These are phyloP conservation scores for Hymenochirus boettgeri DNA, from an alignment of 2,113 vertebrate species.

Conservation along the genomic window DNA sequence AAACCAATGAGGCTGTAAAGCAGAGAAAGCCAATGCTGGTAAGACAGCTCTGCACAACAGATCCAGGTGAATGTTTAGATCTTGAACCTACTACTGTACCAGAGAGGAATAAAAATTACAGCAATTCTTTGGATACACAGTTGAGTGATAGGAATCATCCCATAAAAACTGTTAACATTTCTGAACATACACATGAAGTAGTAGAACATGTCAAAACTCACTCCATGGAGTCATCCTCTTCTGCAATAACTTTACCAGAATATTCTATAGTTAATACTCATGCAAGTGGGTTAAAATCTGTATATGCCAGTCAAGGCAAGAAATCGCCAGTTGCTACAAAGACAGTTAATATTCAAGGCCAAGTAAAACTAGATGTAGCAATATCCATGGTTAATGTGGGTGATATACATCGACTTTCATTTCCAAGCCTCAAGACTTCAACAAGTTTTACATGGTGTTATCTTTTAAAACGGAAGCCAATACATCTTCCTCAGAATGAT, in stretches of 20 bases:
- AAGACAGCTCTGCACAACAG: constrained; percentile 87
- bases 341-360: constrained; percentile 57
- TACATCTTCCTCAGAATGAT: constrained; percentile 80
- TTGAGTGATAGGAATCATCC: constrained; percentile 48
- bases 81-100: constrained; percentile 61
- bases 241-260: constrained; percentile 48
- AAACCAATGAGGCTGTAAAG: constrained; percentile 69
- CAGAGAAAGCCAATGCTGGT: constrained; percentile 87
- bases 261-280: constrained; percentile 50
- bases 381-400: constrained; percentile 62
- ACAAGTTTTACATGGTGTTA: constrained; percentile 96
- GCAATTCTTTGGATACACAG: constrained; percentile 40
- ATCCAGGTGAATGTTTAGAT: constrained; percentile 78
- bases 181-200: constrained; percentile 56
- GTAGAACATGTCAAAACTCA: constrained; percentile 61
- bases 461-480: constrained; percentile 79
- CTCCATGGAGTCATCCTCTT: constrained; percentile 39
- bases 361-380: constrained; percentile 60
- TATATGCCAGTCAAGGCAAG: constrained; percentile 66
- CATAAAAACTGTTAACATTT: constrained; percentile 52
- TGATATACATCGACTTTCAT: constrained; percentile 74
- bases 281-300: constrained; percentile 57
- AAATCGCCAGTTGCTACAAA: constrained; percentile 60
- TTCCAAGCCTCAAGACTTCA: constrained; percentile 89
- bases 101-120: constrained; percentile 51